Evolutionary conservation across 2,113 vertebrate genomes (phyloP).

Genomic region (Thermophis baileyi): DNA sequence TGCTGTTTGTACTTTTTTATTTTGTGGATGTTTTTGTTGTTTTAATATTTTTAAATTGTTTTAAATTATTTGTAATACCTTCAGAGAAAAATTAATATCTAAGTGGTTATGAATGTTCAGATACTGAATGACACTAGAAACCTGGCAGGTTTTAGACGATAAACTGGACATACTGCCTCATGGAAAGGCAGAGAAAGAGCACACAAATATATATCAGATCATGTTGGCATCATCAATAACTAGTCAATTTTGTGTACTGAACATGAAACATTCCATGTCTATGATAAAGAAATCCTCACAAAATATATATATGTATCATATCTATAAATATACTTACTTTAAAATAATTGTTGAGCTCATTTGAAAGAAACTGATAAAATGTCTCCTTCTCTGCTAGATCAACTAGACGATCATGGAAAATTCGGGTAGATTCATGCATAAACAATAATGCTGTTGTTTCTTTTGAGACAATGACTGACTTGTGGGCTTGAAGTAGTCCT

Average conservation of each 20-base stretch:
- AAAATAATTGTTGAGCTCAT: slow-evolving; percentile 56
- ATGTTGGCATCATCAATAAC: not conserved
- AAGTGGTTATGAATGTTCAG: not conserved
- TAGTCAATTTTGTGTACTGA: not conserved
- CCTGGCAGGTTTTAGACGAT: not conserved
- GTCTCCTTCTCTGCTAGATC: slow-evolving; percentile 44
- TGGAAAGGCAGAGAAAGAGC: not conserved
- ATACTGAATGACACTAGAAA: not conserved
- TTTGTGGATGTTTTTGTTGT: not conserved
- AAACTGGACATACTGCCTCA: not conserved
- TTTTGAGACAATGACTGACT: slow-evolving; percentile 50
- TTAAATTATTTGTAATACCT: not conserved
- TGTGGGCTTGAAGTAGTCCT: slow-evolving; percentile 65
- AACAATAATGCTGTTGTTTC: slow-evolving; percentile 56
- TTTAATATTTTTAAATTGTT: not conserved
- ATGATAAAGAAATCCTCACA: not conserved
- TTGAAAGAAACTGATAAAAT: slow-evolving; percentile 61
- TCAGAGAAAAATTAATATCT: not conserved
- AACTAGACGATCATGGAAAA: slow-evolving; percentile 68
- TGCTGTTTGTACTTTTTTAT: not conserved
- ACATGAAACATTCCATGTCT: not conserved
- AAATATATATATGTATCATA: not conserved
- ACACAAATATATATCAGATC: not conserved
- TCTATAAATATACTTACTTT: slow-evolving; percentile 41
- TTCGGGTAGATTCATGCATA: slow-evolving; percentile 61